Conservation (phyloP, 2,113 vertebrate species). For the Saiga tatarica region DNA sequence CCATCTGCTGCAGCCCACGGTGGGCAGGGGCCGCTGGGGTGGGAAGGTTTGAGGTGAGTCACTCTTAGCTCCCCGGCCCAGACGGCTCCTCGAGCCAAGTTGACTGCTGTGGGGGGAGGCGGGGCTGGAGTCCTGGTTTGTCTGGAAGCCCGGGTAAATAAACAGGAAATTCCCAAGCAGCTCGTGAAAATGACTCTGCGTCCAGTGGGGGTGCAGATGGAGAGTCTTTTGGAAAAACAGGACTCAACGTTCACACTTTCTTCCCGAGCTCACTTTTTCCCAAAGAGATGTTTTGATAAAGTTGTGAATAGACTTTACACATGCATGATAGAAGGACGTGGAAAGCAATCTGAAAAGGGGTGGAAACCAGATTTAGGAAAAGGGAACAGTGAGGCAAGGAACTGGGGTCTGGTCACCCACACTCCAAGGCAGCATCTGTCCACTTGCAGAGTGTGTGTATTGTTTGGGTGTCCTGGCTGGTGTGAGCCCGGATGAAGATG, state of each 20-base stretch:
- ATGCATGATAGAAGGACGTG: neutral
- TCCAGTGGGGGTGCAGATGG: neutral
- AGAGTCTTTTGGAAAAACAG: neutral
- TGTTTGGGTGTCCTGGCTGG: neutral
- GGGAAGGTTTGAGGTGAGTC: neutral
- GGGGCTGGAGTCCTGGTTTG: neutral
- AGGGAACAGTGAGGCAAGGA: neutral
- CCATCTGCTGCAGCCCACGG: neutral
- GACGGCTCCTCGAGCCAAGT: neutral
- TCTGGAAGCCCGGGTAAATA: neutral
- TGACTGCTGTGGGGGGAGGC: neutral
- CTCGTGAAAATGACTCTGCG: neutral
- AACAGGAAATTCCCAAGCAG: conserved; percentile 36
- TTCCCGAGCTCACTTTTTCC: neutral
- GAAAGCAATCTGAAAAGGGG: neutral
- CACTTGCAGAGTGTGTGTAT: no score
- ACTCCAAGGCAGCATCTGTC: neutral
- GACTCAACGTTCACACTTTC: neutral
- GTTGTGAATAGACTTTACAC: neutral
- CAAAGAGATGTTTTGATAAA: neutral
- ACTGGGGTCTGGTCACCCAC: neutral
- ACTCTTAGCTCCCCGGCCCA: neutral
- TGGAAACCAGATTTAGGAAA: neutral
- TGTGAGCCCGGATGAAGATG: no score
- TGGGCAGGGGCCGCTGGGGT: neutral